Evolutionary conservation across 1,140 invertebrate species (phyloP), one percentile per base, ranked within the genome.

Genomic region (Coenobita brevimanus): DNA sequence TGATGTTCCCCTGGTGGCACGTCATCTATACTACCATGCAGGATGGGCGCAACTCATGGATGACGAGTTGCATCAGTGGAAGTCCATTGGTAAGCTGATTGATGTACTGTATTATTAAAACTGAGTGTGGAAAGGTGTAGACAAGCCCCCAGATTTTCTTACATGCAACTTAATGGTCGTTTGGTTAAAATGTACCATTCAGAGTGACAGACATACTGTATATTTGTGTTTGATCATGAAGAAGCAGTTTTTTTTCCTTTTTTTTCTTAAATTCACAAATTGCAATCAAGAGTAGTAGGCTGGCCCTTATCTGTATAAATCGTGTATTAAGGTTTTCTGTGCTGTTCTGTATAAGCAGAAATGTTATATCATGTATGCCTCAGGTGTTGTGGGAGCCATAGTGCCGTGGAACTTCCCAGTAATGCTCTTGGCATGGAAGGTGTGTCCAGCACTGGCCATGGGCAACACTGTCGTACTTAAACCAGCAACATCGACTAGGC

Each of bases 371-470:
- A n/a, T n/a, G n/a, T n/a, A n/a, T n/a, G n/a, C n/a, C n/a, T 8
- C 87, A 93, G 93, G 93, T 90, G 92, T 93, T 33, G 92, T 93
- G 79, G 93, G 89, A 54, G 89, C 94, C 93, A 91, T 91, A 79
- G 89, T 91, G 3, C 90, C 91, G 91, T 95, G 94, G 94, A 95
- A 95, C 91, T 95, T 94, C 91, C 95, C 95, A 4, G 86, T 95
- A n/a, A 86, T 94, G 89, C 93, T 95, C 93, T 92, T 94, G 89
- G 93, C 94, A 2, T 94, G 94, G 94, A 95, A 95, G 67, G 89
- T 91, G 75, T 90, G 90, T 33, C 95, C 94, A 13, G 94, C 94
- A 17, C 91, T 95, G 50, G 93, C 94, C 3, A 91, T 90, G 79
- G 91, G 93, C 10, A 91, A 91, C 81, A 91, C 91, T 60, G 91